Base-by-base conservation (phyloP, 2,888 invertebrate species). In the Lymantria dispar region DNA sequence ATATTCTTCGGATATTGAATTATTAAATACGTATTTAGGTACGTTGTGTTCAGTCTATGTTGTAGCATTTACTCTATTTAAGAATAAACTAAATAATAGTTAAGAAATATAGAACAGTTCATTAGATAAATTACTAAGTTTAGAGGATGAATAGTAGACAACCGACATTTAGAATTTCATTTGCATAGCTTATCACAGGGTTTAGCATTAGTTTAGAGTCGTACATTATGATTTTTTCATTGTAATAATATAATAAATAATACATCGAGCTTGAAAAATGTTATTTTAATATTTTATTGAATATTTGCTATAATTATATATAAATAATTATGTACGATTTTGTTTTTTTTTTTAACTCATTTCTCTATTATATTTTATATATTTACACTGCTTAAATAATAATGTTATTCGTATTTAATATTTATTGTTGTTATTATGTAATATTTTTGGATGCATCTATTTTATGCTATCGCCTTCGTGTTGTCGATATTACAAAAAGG, bases 391-490 rank as follows among this genome's bases (percentile, higher is more conserved):
- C 90, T 87, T 88, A 84, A 76, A 85, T 85, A 73, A 84, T 87
- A 85, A 87, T 80, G 83, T 88, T 87, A 84, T 82, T 83, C 70
- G 83, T 86, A 83, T 70, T 22, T 79, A 68, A 84, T 86, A 83
- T 83, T 84, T 80, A 86, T 87, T 83, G 83, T 89, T 89, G 76
- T 85, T 86, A 78, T 88, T 87, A 78, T 82, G 76, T 84, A 72
- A 85, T 87, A 89, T 91, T 90, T 90, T 90, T 91, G 87, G 87
- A 90, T 85, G 78, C 82, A 78, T 83, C 78, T 84, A 76, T 86
- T 87, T 84, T 85, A 85, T 68, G 87, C 86, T 78, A 78, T 73
- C 69, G 82, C 78, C 75, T 80, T 85, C 83, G 75, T 81, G 77
- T 84, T 83, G 80, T 83, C 73, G 76, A 81, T 81, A 80, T 73